phyloP scores from a whole-genome alignment of 2,797 vertebrate species.

The Chelidonichthys spinosus region DNA sequence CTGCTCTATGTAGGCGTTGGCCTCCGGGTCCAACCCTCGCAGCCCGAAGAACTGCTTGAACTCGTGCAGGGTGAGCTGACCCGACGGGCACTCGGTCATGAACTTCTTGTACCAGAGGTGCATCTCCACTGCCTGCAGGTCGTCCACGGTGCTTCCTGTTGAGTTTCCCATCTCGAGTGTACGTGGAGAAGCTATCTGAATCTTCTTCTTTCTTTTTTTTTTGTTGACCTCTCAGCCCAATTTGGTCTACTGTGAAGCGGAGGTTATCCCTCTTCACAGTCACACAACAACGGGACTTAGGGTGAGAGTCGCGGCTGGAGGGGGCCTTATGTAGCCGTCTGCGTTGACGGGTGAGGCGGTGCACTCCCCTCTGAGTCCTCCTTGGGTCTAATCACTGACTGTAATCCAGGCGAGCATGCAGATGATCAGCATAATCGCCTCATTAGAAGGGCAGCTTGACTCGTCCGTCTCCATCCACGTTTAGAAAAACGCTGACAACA shows the following conservation, averaged over 20 bases:
- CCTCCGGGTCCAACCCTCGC: conserved; percentile 88
- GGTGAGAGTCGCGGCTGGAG: conserved; percentile 8
- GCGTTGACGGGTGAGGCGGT: conserved; percentile 32
- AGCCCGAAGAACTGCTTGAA: conserved; percentile 96
- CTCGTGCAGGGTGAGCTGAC: conserved; percentile 93
- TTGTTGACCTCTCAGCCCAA: conserved; percentile 50
- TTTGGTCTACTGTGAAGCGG: conserved; percentile 81
- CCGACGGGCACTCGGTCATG: conserved; percentile 93
- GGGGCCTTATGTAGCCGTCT: conserved; percentile 73
- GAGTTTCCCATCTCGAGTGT: conserved; percentile 85
- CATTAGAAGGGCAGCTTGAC: conserved; percentile 48
- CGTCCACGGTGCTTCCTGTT: conserved; percentile 87
- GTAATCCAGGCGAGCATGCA: conserved; percentile 72
- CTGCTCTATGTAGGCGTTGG: conserved; percentile 93
- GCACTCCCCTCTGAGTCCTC: conserved; percentile 57
- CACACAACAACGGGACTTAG: conserved; percentile 72
- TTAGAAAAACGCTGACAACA: conserved; percentile 70
- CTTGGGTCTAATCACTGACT: conserved; percentile 70
- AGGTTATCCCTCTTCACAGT: conserved; percentile 79
- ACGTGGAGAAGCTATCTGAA: not conserved
- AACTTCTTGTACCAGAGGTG: conserved; percentile 98
- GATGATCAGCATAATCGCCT: conserved; percentile 66
- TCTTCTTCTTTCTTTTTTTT: too few species aligned
- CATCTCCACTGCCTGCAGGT: conserved; percentile 93
- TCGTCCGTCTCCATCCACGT: conserved; percentile 29